Evolutionary conservation across 2,113 vertebrate genomes (phyloP).

Genomic region (Alosa alosa): DNA sequence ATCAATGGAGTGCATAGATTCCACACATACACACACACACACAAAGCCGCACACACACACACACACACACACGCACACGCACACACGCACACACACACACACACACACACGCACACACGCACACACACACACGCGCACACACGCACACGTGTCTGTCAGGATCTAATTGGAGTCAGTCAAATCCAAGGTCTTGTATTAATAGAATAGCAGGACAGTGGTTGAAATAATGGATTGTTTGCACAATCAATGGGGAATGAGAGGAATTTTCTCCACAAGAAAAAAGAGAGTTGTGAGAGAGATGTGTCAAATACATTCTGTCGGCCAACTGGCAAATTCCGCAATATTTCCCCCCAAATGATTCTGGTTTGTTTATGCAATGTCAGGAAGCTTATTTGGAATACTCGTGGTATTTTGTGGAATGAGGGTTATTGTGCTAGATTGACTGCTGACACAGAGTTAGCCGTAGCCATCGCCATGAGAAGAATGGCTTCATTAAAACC

Average conservation of each 20-base stretch:
- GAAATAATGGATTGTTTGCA: slow-evolving; percentile 51
- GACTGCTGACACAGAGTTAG: neutral
- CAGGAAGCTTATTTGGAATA: neutral
- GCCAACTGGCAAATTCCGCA: neutral
- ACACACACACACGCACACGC: neutral
- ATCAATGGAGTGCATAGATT: slow-evolving; percentile 49
- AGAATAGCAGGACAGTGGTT: slow-evolving; percentile 35
- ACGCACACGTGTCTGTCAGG: slow-evolving; percentile 57
- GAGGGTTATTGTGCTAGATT: neutral
- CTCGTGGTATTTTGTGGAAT: neutral
- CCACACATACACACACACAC: neutral
- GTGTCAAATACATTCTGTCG: neutral
- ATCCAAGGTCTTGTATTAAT: slow-evolving; percentile 58
- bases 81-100: slow-evolving; percentile 54
- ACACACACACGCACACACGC: too few relatives aligned
- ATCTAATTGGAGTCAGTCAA: slow-evolving; percentile 62
- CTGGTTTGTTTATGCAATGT: neutral
- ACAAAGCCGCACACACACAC: too few relatives aligned
- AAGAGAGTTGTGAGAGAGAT: neutral
- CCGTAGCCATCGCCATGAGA: neutral
- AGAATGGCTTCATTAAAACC: neutral
- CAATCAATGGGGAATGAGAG: neutral
- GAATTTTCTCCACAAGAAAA: neutral
- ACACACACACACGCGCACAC: neutral
- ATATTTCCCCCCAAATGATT: neutral